Percentiles rank a stretch among this genome's conserved stretches.
Conservation (phyloP, 2,113 vertebrate species). For the Daboia siamensis region DNA sequence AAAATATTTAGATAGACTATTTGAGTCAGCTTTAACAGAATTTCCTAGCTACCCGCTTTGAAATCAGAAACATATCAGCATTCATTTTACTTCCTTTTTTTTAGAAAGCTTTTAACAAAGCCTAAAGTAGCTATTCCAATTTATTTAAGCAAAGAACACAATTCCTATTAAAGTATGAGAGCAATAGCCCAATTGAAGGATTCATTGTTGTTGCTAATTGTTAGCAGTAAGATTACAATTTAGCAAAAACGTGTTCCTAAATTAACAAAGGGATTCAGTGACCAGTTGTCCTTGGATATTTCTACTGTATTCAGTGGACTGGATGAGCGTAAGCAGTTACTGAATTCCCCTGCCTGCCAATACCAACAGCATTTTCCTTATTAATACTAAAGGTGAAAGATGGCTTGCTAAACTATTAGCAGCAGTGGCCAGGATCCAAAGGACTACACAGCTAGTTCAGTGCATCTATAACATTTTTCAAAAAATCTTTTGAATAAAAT, state of each 20-base stretch:
- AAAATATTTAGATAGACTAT: constrained; percentile 65
- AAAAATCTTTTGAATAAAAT: background rate
- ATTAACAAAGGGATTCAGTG: constrained; percentile 7
- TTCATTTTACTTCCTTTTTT: constrained; percentile 13
- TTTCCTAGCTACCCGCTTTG: constrained; percentile 62
- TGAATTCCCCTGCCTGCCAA: constrained; percentile 3
- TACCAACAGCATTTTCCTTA: constrained; percentile 47
- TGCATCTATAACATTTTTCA: background rate
- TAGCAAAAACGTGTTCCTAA: constrained; percentile 18
- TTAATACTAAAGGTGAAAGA: constrained; percentile 55
- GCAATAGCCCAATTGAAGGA: constrained; percentile 38
- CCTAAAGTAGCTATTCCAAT: constrained; percentile 29
- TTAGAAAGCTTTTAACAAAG: background rate
- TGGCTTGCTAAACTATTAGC: constrained; percentile 69
- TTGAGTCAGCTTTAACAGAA: constrained; percentile 65
- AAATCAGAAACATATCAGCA: constrained; percentile 34
- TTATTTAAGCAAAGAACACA: constrained; percentile 39
- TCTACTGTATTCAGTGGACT: constrained; percentile 10
- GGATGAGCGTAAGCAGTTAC: background rate
- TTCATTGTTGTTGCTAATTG: constrained; percentile 12
- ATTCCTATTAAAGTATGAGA: constrained; percentile 32
- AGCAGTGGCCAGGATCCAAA: constrained; percentile 36
- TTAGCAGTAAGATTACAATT: constrained; percentile 31
- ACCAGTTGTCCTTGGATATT: background rate
- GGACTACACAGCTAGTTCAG: constrained; percentile 2